phyloP scores from a whole-genome alignment of 2,113 vertebrate genomes.

The Macquaria ambigua region DNA sequence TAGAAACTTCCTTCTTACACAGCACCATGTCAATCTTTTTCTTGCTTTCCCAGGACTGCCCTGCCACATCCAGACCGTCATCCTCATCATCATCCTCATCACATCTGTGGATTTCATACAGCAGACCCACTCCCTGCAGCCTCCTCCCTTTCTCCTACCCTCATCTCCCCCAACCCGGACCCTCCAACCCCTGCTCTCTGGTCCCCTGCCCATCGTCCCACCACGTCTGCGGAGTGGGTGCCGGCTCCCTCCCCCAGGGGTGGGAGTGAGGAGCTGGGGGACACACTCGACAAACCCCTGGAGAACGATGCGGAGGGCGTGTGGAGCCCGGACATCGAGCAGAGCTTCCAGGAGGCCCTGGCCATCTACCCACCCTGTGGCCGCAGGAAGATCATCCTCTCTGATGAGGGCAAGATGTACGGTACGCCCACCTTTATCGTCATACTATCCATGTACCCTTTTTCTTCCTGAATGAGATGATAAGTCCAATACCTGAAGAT shows the following conservation, averaged over 20 bases:
- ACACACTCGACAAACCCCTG: slow-evolving; percentile 95
- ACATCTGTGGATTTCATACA: slow-evolving; percentile 50
- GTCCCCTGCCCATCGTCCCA: slow-evolving; percentile 69
- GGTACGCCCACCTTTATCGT: slow-evolving; percentile 84
- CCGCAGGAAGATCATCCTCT: slow-evolving; percentile 91
- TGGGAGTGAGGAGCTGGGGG: slow-evolving; percentile 89
- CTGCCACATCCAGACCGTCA: slow-evolving; percentile 35
- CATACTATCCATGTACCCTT: background rate
- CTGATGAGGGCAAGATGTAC: slow-evolving; percentile 96
- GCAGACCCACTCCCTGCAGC: background rate
- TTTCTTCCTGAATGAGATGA: background rate
- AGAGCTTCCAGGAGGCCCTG: slow-evolving; percentile 94
- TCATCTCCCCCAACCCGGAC: slow-evolving; percentile 7
- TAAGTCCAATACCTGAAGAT: background rate
- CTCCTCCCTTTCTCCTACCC: slow-evolving; percentile 6
- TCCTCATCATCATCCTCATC: slow-evolving; percentile 19
- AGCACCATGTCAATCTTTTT: background rate
- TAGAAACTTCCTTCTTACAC: background rate
- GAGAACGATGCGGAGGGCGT: slow-evolving; percentile 98
- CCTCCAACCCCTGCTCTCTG: slow-evolving; percentile 42
- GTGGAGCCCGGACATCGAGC: slow-evolving; percentile 98
- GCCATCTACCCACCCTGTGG: slow-evolving; percentile 91
- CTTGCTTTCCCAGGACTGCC: slow-evolving; percentile 29
- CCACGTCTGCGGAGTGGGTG: slow-evolving; percentile 88
- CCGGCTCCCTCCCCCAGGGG: slow-evolving; percentile 95